Conservation (phyloP, 2,888 invertebrate species). For the Melipona bicolor region DNA sequence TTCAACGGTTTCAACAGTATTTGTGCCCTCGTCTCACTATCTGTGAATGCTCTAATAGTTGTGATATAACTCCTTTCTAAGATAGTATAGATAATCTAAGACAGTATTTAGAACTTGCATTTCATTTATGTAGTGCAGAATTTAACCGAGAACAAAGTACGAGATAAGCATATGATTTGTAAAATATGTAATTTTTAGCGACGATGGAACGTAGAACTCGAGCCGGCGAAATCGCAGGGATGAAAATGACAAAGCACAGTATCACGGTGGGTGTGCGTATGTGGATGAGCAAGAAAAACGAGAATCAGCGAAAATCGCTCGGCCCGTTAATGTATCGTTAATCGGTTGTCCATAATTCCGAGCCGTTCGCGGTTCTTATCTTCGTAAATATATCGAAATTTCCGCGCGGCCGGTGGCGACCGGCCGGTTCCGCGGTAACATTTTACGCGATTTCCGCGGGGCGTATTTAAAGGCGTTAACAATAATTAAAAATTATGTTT, state of each 20-base stretch:
- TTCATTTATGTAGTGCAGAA: background rate
- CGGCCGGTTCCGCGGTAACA: conserved; percentile 24
- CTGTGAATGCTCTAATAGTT: fast-evolving
- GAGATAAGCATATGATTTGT: background rate
- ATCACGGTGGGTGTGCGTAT: background rate
- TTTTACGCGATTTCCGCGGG: conserved; percentile 48
- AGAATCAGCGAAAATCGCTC: conserved; percentile 41
- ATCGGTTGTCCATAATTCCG: conserved; percentile 46
- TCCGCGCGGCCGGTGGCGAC: conserved; percentile 6
- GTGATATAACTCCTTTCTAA: too few species aligned
- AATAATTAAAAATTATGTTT: conserved; percentile 59
- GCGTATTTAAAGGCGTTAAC: conserved; percentile 50
- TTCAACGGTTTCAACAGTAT: background rate
- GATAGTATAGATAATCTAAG: too few species aligned
- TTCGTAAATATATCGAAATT: conserved; percentile 58
- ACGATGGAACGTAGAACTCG: background rate
- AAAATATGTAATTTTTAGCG: background rate
- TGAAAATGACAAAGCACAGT: conserved; percentile 34
- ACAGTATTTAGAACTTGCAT: background rate
- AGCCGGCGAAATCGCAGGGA: background rate
- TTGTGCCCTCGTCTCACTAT: background rate
- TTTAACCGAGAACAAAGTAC: background rate
- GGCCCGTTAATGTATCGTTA: conserved; percentile 43
- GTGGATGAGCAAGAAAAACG: conserved; percentile 40
- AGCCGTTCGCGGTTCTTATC: conserved; percentile 55